Percentiles rank a stretch among this genome's conserved stretches.
phyloP scores from a whole-genome alignment of 2,888 invertebrate species.

The Polyommatus icarus region DNA sequence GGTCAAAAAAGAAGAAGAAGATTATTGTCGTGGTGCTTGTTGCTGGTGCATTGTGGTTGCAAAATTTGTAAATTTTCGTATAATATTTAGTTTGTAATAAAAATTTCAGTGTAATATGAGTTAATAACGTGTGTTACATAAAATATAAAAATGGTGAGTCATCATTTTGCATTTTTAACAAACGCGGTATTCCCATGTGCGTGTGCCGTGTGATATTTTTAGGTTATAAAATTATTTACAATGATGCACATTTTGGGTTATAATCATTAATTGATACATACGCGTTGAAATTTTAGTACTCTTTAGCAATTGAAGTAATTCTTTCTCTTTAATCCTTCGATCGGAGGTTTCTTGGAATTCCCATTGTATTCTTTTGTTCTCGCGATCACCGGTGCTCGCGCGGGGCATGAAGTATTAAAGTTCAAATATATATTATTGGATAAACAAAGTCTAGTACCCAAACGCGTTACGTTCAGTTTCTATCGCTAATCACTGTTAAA shows the following conservation, averaged over 20 bases:
- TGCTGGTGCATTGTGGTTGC: neutral
- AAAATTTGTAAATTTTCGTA: neutral
- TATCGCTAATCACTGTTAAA: no score
- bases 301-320: no score
- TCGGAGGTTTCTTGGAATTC: no score
- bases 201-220: conserved; percentile 3
- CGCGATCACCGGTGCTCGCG: no score
- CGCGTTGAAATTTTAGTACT: no score
- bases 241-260: neutral
- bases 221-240: conserved; percentile 27
- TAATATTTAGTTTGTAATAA: neutral
- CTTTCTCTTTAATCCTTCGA: no score
- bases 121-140: neutral
- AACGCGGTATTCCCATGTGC: neutral
- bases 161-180: neutral
- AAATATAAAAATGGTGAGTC: conserved; percentile 26
- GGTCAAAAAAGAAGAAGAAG: no score
- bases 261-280: neutral
- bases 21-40: no score
- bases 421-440: no score
- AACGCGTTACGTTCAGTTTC: neutral
- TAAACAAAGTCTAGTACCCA: neutral
- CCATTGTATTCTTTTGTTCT: no score
- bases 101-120: neutral
- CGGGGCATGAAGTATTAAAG: no score